A percentile compares a stretch with the other conserved stretches of the same genome.
Conservation (phyloP, 2,797 vertebrate genomes). For the Danio kyathit region DNA sequence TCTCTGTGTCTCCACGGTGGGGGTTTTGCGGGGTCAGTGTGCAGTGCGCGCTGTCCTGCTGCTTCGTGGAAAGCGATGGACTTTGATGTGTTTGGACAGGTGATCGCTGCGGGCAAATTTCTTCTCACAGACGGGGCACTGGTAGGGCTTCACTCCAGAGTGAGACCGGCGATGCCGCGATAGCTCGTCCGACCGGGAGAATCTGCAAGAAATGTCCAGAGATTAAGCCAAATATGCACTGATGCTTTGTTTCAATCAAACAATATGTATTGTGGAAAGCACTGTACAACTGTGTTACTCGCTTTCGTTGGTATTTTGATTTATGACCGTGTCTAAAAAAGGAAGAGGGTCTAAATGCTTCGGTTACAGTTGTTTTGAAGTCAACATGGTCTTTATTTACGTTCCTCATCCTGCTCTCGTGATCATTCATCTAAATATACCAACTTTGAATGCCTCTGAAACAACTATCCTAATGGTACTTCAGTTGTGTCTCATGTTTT, state of each 20-base stretch:
- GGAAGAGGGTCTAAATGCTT: neutral
- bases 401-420: neutral
- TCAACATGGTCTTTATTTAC: neutral
- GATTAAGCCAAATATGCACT: constrained; percentile 32
- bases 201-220: constrained; percentile 76
- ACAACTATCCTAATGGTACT: neutral
- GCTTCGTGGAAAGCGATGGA: constrained; percentile 93
- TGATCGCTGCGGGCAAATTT: constrained; percentile 97
- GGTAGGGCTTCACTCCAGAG: constrained; percentile 95
- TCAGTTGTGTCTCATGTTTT: neutral
- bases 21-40: constrained; percentile 79
- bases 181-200: constrained; percentile 94
- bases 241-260: neutral
- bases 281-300: neutral
- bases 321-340: constrained; percentile 8
- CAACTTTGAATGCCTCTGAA: neutral
- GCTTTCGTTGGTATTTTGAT: neutral
- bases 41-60: constrained; percentile 84
- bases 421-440: neutral
- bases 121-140: constrained; percentile 94
- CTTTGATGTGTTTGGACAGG: constrained; percentile 96
- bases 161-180: constrained; percentile 94
- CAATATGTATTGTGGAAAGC: neutral
- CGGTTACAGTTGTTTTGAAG: constrained; percentile 15
- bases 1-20: constrained; percentile 40